These are phyloP conservation scores for Pipistrellus pipistrellus DNA, from an alignment of 2,797 vertebrate genomes.

Conservation along the genomic window DNA sequence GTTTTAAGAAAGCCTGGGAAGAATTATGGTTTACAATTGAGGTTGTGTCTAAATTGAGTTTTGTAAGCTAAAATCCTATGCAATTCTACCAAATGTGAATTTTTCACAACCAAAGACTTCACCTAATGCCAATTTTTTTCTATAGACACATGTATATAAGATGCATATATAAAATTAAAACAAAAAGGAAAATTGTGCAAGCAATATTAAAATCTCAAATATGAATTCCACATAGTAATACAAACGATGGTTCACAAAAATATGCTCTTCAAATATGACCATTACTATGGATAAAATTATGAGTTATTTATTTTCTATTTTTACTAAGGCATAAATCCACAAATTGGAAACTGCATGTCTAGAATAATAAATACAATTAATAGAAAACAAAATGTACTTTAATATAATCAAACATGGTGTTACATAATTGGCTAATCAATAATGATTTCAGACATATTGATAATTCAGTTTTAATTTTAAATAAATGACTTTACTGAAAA, in stretches of 20 bases:
- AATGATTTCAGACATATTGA: not conserved
- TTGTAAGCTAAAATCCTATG: conserved; percentile 34
- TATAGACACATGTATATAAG: not conserved
- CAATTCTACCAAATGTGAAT: not conserved
- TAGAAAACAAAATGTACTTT: not conserved
- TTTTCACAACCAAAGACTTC: not conserved
- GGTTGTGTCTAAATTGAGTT: conserved; percentile 37
- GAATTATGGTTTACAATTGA: conserved; percentile 66
- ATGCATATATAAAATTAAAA: conserved; percentile 2
- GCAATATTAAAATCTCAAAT: conserved; percentile 13
- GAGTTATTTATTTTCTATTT: not conserved
- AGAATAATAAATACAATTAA: conserved; percentile 10
- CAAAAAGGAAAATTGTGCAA: not conserved
- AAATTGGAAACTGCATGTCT: not conserved
- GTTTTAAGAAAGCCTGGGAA: conserved; percentile 60
- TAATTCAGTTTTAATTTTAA: not conserved
- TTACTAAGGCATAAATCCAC: not conserved
- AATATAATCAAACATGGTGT: not conserved
- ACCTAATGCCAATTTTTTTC: not conserved
- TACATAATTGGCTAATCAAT: not conserved
- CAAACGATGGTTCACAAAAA: not conserved
- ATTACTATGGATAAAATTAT: not conserved
- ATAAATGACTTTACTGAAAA: not conserved
- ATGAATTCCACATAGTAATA: not conserved
- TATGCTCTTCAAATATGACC: not conserved